These are phyloP conservation scores for Zoroaster sp. DNA, from an alignment of 53 echinoderm and acorn worm species.

Conservation along the genomic window DNA sequence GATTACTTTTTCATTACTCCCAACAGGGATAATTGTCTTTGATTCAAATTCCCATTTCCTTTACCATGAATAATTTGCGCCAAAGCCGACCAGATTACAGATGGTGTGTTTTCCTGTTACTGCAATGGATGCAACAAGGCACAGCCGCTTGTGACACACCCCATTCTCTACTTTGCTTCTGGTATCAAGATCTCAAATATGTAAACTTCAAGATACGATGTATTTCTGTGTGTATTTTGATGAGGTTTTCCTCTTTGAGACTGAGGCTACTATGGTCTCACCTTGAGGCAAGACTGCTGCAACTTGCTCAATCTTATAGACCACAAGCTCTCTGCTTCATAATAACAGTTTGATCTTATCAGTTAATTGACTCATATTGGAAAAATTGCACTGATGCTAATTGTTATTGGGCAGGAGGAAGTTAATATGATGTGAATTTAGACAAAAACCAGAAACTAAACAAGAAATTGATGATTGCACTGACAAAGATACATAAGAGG, in stretches of 20 bases:
- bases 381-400: background rate
- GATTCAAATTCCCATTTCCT: constrained; percentile 55
- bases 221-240: background rate
- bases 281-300: constrained; percentile 12
- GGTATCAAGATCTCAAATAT: background rate
- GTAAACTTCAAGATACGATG: background rate
- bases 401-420: background rate
- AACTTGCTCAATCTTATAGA: background rate
- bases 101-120: background rate
- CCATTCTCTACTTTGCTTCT: background rate
- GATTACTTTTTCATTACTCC: constrained; percentile 62
- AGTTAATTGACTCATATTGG: background rate
- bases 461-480: too few relatives aligned
- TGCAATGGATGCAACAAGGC: background rate
- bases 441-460: background rate
- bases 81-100: constrained; percentile 22
- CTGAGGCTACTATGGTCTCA: background rate
- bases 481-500: too few relatives aligned
- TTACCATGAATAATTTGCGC: constrained; percentile 49
- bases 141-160: background rate
- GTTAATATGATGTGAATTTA: background rate
- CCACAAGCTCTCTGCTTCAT: background rate
- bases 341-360: background rate
- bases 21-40: constrained; percentile 61
- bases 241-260: background rate